Evolutionary conservation across 2,113 vertebrate species (phyloP).

Genomic region (Labeo rohita): DNA sequence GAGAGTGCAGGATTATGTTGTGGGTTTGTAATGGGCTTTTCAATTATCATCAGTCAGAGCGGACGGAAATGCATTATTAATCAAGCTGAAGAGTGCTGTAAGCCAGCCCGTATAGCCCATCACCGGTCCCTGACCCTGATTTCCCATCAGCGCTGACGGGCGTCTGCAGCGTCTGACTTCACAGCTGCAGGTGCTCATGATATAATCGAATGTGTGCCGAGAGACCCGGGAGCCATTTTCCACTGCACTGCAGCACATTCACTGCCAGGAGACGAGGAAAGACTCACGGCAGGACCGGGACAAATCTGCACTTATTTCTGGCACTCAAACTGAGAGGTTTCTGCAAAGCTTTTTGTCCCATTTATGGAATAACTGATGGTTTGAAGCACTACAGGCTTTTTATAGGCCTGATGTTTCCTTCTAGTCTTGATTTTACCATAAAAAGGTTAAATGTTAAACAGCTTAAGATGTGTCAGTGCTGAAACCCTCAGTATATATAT

Average conservation of each 20-base stretch:
- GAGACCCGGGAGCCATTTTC: slow-evolving; percentile 45
- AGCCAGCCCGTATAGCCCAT: not conserved
- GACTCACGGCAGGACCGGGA: not conserved
- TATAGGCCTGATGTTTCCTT: not conserved
- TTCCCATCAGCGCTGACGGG: not conserved
- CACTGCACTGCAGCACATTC: slow-evolving; percentile 23
- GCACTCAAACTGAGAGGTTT: not conserved
- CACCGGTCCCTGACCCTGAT: not conserved
- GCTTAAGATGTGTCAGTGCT: not conserved
- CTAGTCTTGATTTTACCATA: not conserved
- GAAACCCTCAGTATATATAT: not conserved
- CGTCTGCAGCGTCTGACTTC: not conserved
- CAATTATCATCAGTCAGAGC: not conserved
- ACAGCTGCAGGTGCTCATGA: slow-evolving; percentile 44
- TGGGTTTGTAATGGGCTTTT: not conserved
- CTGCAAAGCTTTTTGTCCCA: not conserved
- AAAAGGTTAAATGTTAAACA: not conserved
- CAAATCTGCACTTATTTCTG: not conserved
- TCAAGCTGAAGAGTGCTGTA: slow-evolving; percentile 6
- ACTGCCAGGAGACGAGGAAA: not conserved
- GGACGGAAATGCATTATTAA: slow-evolving; percentile 15
- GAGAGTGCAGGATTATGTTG: not conserved
- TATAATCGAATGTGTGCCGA: slow-evolving; percentile 36
- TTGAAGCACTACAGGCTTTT: not conserved
- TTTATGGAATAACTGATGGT: not conserved